Evolutionary conservation across 2,888 invertebrate genomes (phyloP), one percentile per base, ranked within the genome.

Genomic region (Dromius quadrimaculatus): DNA sequence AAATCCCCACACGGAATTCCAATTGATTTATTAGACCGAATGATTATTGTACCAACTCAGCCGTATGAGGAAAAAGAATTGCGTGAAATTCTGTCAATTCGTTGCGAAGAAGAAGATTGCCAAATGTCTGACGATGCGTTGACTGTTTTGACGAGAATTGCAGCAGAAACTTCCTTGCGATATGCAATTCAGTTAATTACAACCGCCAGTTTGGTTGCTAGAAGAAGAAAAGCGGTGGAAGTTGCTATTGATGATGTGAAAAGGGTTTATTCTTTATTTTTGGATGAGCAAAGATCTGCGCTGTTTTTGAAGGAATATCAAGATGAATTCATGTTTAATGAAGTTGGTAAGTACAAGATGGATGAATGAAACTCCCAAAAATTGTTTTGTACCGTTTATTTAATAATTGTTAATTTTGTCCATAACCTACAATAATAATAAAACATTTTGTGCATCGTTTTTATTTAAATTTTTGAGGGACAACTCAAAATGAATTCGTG

Each of bases 161-260:
- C 97, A 0, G 89, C 91, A 8, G 96, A 97, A 80, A 96, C 98
- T 0, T 97, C 97, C 0, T 85, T 99, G 9, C 89, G 99, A 71
- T 99, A 99, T 83, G 94, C 97, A 23, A 98, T 99, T 81, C 99
- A 99, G 79, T 87, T 99, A 28, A 98, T 99, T 76, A 97, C 97
- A 28, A 94, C 97, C 0, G 93, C 98, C 0, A 93, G 93, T 75
- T 88, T 99, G n/a, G 94, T 98, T n/a, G 91, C 95, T 65, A 88
- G 92, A 50, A 90, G 95, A 76, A 88, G 97, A 75, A 97, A 97
- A 84, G 93, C 93, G 0, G 87, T 89, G 2, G 92, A 94, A 85
- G 93, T 94, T 2, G 81, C 80, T 34, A 92, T 95, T 74, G 95
- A 95, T 57, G 98, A 99, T 79, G 92, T 99, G 0, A 97, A 95